Conservation (phyloP, 37 sponge, comb jelly and placozoan genomes). For the Chondrosia reniformis region DNA sequence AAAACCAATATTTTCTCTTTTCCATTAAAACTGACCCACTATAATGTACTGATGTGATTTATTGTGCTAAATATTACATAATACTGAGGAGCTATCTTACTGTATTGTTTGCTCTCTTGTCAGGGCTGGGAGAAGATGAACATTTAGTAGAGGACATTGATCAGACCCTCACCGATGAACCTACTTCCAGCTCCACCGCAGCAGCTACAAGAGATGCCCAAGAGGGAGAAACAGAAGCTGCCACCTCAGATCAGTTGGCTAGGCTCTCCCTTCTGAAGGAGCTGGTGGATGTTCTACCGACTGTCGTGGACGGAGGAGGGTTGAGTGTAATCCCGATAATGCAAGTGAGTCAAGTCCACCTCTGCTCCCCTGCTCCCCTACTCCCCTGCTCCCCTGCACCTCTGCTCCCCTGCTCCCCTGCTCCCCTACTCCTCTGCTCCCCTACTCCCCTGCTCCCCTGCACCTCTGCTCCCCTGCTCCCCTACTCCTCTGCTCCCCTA, state of each 20-base stretch:
- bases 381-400: too few relatives aligned
- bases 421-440: not conserved
- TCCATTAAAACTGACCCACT: too few relatives aligned
- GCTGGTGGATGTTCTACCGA: conserved; percentile 35
- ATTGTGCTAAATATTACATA: too few relatives aligned
- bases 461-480: not conserved
- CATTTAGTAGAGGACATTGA: conserved; percentile 14
- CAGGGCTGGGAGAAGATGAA: not conserved
- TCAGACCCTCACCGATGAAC: not conserved
- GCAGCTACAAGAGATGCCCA: not conserved
- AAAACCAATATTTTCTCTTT: too few relatives aligned
- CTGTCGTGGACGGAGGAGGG: conserved; percentile 54
- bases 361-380: not conserved
- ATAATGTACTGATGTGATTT: too few relatives aligned
- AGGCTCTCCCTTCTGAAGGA: conserved; percentile 32
- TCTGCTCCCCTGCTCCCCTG: not conserved
- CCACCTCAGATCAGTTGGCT: not conserved
- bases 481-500: not conserved
- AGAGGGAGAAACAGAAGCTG: not conserved
- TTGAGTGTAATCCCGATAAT: conserved; percentile 55
- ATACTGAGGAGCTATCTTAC: too few relatives aligned
- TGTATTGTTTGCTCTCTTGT: too few relatives aligned
- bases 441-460: not conserved
- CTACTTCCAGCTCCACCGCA: too few relatives aligned
- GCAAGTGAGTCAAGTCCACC: conserved; percentile 39